phyloP scores from a whole-genome alignment of 2,888 invertebrate species.

The Perdita meconis region DNA sequence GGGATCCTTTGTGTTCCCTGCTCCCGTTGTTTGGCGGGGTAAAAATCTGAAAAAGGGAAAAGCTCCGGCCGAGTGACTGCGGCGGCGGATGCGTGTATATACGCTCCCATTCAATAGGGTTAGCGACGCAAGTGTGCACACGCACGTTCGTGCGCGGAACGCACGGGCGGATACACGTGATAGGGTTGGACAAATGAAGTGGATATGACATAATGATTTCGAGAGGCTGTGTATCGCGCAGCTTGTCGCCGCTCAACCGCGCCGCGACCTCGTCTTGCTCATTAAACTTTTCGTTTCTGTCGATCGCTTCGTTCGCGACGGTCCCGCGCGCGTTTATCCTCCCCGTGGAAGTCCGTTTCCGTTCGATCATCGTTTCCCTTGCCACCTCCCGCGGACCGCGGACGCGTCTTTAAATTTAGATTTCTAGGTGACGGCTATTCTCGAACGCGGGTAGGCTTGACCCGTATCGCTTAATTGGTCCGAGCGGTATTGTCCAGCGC shows the following conservation, averaged over 20 bases:
- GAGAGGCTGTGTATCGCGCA: constrained; percentile 65
- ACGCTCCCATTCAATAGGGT: constrained; percentile 64
- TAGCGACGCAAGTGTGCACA: constrained; percentile 60
- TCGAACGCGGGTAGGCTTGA: constrained; percentile 1
- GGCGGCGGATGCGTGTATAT: constrained; percentile 52
- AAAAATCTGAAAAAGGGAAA: constrained; percentile 58
- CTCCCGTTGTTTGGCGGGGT: constrained; percentile 62
- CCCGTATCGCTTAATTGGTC: constrained; percentile 1
- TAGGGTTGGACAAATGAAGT: constrained; percentile 74
- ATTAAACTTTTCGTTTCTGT: constrained; percentile 60
- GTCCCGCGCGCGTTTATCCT: no score
- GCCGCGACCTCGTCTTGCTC: constrained; percentile 54
- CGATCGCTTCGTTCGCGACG: constrained; percentile 52
- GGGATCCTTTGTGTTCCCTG: constrained; percentile 57
- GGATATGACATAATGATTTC: constrained; percentile 75
- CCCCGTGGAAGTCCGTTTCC: not conserved
- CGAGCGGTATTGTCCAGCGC: constrained; percentile 2
- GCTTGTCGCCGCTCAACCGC: constrained; percentile 61
- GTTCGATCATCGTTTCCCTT: not conserved
- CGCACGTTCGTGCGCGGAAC: constrained; percentile 30
- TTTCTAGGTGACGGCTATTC: not conserved
- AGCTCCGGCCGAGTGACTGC: constrained; percentile 59
- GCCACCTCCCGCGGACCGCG: no score
- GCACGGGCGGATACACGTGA: constrained; percentile 60
- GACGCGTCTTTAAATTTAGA: not conserved